phyloP scores from a whole-genome alignment of 2,888 invertebrate genomes.

The Biston stratarius region DNA sequence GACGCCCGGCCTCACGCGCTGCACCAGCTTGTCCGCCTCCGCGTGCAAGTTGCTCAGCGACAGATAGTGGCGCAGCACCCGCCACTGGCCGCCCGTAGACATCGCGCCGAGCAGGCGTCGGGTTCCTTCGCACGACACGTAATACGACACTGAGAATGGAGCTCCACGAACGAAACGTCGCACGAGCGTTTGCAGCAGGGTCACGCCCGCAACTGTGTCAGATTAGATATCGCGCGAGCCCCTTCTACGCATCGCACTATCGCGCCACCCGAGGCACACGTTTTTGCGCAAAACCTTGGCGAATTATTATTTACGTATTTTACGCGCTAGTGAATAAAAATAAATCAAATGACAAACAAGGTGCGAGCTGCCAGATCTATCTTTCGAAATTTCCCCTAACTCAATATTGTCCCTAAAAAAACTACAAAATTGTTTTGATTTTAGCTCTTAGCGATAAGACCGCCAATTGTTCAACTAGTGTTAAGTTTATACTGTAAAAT shows the following conservation, averaged over 20 bases:
- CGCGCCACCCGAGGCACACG: conserved; percentile 33
- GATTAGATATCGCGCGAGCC: conserved; percentile 10
- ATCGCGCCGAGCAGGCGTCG: too few species aligned
- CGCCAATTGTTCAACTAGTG: too few species aligned
- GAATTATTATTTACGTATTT: conserved; percentile 43
- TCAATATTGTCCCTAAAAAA: too few species aligned
- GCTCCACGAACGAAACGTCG: too few species aligned
- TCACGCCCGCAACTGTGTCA: conserved; percentile 15
- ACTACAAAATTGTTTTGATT: too few species aligned
- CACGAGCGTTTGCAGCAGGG: conserved; percentile 4
- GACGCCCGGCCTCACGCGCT: conserved; percentile 51
- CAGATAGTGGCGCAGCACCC: conserved; percentile 74
- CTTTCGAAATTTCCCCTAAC: too few species aligned
- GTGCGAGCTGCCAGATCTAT: too few species aligned
- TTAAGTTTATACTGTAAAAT: too few species aligned
- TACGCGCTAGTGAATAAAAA: conserved; percentile 56
- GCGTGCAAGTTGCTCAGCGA: conserved; percentile 69
- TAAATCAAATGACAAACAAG: conserved; percentile 67
- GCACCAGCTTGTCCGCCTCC: conserved; percentile 75
- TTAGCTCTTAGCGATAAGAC: too few species aligned
- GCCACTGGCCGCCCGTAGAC: conserved; percentile 79
- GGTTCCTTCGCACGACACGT: neutral
- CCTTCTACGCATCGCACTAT: conserved; percentile 36
- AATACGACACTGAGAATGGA: neutral
- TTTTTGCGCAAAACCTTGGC: conserved; percentile 31